A percentile compares a stretch with the other conserved stretches of the same genome.
phyloP scores from a whole-genome alignment of 2,797 vertebrate species.

The Microtus agrestis region DNA sequence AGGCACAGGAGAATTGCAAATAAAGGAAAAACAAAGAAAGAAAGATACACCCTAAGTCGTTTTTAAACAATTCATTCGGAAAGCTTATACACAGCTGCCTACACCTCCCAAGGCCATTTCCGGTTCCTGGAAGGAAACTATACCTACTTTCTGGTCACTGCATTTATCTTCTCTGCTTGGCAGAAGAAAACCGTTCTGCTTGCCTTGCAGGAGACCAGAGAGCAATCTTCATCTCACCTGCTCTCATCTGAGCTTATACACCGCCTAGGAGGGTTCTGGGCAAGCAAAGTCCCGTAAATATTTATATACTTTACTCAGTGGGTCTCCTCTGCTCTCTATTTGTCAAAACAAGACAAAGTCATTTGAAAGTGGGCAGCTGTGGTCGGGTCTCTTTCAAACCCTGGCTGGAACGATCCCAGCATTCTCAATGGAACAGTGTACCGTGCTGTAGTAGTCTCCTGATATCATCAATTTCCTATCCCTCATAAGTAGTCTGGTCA shows the following conservation, averaged over 20 bases:
- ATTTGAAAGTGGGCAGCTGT: neutral
- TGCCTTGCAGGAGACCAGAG: constrained; percentile 73
- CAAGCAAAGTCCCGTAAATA: neutral
- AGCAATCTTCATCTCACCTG: constrained; percentile 77
- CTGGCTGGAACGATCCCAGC: neutral
- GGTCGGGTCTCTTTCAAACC: neutral
- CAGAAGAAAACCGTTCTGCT: constrained; percentile 70
- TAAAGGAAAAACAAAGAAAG: constrained; percentile 71
- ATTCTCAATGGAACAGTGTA: neutral
- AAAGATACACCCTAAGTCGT: constrained; percentile 69
- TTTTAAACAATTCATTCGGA: constrained; percentile 79
- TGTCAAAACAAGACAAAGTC: constrained; percentile 59
- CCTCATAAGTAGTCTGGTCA: neutral
- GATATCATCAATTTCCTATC: neutral
- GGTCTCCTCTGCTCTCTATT: neutral
- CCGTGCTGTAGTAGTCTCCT: neutral
- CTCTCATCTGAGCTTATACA: constrained; percentile 52
- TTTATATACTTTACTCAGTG: constrained; percentile 67
- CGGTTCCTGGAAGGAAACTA: constrained; percentile 77
- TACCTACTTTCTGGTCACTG: constrained; percentile 63
- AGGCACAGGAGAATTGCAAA: constrained; percentile 70
- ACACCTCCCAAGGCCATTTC: constrained; percentile 63
- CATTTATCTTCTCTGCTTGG: constrained; percentile 78
- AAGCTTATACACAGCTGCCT: constrained; percentile 68
- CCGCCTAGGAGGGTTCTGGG: constrained; percentile 49